A percentile compares a stretch with the other conserved stretches of the same genome.
Conservation (phyloP, 2,113 vertebrate genomes). For the Electrona antarctica region DNA sequence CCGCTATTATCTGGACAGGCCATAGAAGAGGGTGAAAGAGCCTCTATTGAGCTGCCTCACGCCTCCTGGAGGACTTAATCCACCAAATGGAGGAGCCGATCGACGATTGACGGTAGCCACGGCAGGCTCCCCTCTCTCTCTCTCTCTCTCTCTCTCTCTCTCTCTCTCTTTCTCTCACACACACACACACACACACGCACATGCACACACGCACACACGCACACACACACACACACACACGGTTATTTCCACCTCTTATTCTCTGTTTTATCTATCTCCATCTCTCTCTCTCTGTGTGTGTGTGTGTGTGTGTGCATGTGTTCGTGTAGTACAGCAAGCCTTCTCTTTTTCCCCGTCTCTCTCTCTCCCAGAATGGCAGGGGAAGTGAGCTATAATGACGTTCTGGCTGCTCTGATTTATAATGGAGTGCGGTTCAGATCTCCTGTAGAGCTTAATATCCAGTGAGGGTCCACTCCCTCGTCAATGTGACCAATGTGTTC, state of each 20-base stretch:
- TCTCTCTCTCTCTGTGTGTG: neutral
- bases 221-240: too few species aligned
- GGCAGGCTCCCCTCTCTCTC: constrained; percentile 38
- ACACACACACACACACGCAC: too few species aligned
- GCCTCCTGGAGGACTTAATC: constrained; percentile 60
- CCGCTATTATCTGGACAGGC: constrained; percentile 66
- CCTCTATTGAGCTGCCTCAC: constrained; percentile 66
- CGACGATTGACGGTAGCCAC: constrained; percentile 64
- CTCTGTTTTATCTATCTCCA: constrained; percentile 8
- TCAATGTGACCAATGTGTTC: constrained; percentile 5
- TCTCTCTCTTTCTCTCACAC: constrained; percentile 25
- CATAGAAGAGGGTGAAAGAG: constrained; percentile 47
- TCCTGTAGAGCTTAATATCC: neutral
- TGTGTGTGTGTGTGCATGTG: neutral
- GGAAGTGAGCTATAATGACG: neutral
- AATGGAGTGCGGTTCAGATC: constrained; percentile 4
- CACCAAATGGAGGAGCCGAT: constrained; percentile 66
- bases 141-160: constrained; percentile 37
- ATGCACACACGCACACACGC: too few species aligned
- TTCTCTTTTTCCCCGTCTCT: neutral
- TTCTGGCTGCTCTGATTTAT: neutral
- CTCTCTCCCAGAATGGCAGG: neutral
- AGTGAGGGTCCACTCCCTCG: constrained; percentile 28
- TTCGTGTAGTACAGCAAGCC: neutral
- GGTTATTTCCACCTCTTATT: constrained; percentile 21